These are phyloP conservation scores for Conus ventricosus DNA, from an alignment of 1,140 invertebrate species.

Conservation along the genomic window DNA sequence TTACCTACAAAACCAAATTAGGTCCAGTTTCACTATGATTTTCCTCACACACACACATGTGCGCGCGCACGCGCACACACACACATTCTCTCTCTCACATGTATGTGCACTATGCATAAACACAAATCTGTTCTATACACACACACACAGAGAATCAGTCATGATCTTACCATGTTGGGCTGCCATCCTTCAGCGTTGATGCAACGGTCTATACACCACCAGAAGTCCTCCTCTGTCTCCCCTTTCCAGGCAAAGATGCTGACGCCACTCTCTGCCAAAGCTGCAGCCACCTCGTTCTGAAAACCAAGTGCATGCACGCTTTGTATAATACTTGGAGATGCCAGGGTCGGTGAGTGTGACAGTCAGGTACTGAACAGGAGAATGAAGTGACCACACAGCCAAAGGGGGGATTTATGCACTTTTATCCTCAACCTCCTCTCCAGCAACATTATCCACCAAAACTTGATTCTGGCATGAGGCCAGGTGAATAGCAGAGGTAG, in stretches of 20 bases:
- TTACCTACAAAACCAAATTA: too few species aligned
- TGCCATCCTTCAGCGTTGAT: slow-evolving; percentile 93
- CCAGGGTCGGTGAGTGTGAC: background rate
- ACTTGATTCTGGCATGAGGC: too few species aligned
- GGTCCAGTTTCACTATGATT: too few species aligned
- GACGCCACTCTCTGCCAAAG: slow-evolving; percentile 91
- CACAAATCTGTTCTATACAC: background rate
- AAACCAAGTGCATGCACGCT: slow-evolving; percentile 38
- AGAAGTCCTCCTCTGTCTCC: slow-evolving; percentile 97
- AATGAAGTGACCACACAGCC: background rate
- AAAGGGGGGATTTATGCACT: background rate
- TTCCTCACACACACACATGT: too few species aligned
- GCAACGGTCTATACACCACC: slow-evolving; percentile 98
- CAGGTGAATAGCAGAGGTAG: too few species aligned
- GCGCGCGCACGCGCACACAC: too few species aligned
- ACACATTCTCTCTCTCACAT: too few species aligned
- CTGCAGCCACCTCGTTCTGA: slow-evolving; percentile 97
- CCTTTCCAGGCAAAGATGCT: slow-evolving; percentile 96
- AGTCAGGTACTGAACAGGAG: background rate
- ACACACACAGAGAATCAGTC: background rate
- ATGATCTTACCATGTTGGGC: slow-evolving; percentile 87
- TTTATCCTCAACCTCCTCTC: too few species aligned
- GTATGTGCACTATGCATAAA: background rate
- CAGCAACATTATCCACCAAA: too few species aligned
- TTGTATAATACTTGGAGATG: background rate